A percentile compares a stretch with the other conserved stretches of the same genome.
Evolutionary conservation across 2,113 vertebrate species (phyloP).

Genomic region (Chionomys nivalis): DNA sequence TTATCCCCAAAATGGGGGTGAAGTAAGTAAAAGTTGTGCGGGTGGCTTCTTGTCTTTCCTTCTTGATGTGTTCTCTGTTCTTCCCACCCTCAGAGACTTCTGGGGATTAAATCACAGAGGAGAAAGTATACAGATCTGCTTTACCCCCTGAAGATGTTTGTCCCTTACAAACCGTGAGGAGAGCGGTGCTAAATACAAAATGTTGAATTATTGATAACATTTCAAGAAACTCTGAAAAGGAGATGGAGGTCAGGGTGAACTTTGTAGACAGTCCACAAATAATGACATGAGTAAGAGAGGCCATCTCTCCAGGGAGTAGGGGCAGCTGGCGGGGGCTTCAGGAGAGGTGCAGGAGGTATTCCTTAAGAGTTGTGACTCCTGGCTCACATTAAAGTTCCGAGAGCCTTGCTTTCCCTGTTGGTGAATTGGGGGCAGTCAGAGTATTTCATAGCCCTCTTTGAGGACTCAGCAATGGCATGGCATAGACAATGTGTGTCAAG

Average conservation of each 20-base stretch:
- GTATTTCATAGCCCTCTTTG: too few species aligned
- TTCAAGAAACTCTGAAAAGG: constrained; percentile 29
- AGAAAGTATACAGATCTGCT: not conserved
- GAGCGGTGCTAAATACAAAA: not conserved
- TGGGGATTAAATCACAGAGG: not conserved
- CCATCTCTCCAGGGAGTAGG: not conserved
- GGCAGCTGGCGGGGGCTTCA: not conserved
- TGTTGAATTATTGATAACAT: constrained; percentile 59
- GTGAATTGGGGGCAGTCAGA: not conserved
- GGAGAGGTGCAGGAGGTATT: not conserved
- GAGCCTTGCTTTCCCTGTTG: not conserved
- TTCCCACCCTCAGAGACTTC: not conserved
- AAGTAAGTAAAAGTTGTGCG: not conserved
- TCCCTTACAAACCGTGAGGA: not conserved
- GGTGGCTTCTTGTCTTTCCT: not conserved
- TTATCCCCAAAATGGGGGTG: not conserved
- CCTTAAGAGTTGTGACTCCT: not conserved
- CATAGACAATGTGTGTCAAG: not conserved
- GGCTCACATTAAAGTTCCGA: not conserved
- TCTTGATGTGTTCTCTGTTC: not conserved
- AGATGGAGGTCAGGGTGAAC: constrained; percentile 25
- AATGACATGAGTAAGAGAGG: not conserved
- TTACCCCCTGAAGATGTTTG: not conserved
- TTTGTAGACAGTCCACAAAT: not conserved
- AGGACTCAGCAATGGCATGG: not conserved